These are phyloP conservation scores for Myotis davidii DNA, from an alignment of 2,113 vertebrate species.

Conservation along the genomic window DNA sequence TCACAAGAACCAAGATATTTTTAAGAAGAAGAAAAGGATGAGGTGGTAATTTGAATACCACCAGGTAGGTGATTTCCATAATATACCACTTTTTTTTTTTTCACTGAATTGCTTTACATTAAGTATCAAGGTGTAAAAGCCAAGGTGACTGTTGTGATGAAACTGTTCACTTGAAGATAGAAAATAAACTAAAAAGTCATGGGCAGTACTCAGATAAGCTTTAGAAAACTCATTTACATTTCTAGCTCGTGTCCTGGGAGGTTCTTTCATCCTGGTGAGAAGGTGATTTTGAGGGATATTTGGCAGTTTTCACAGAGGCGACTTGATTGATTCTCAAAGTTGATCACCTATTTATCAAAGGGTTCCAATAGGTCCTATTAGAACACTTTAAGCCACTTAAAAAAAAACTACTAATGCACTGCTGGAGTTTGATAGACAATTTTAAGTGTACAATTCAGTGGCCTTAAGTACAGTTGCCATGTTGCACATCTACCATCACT, in stretches of 20 bases:
- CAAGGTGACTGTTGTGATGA: background rate
- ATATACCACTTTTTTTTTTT: background rate
- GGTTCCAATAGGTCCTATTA: background rate
- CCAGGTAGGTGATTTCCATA: background rate
- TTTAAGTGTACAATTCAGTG: background rate
- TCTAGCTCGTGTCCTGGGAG: background rate
- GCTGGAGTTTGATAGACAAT: background rate
- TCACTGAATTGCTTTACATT: background rate
- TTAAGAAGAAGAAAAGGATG: constrained; percentile 2
- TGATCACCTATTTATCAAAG: background rate
- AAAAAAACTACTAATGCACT: background rate
- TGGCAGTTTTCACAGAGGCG: background rate
- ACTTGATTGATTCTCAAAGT: constrained; percentile 4
- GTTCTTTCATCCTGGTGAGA: background rate
- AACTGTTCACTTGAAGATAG: background rate
- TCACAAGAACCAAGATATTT: background rate
- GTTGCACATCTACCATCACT: background rate
- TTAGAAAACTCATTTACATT: constrained; percentile 11
- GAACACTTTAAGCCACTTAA: background rate
- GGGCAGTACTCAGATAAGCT: background rate
- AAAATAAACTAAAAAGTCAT: background rate
- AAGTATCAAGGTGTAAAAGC: background rate
- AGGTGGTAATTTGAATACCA: background rate
- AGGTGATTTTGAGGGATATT: constrained; percentile 43
- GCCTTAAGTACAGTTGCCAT: background rate